These are phyloP conservation scores for Agriotes lineatus DNA, from an alignment of 2,888 invertebrate species.

Conservation along the genomic window DNA sequence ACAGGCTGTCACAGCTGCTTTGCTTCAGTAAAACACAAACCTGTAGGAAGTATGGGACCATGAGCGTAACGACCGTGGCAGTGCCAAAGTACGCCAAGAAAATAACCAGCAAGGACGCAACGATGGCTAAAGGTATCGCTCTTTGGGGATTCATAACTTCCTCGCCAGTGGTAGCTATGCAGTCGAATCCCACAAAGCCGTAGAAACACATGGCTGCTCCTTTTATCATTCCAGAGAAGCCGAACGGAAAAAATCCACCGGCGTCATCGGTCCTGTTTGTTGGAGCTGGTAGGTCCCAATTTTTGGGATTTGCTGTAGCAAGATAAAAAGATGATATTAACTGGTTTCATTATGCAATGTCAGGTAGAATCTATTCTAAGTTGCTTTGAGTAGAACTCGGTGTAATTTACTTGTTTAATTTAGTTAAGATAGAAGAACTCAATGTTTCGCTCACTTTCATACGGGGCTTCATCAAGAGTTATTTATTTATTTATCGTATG, in stretches of 20 bases:
- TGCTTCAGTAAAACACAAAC: slow-evolving; percentile 63
- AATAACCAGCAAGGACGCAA: slow-evolving; percentile 83
- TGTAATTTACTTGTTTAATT: no score
- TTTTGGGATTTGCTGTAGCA: slow-evolving; percentile 63
- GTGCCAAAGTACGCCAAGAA: slow-evolving; percentile 92
- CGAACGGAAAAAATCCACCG: slow-evolving; percentile 91
- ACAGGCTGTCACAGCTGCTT: no score
- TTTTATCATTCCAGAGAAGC: slow-evolving; percentile 80
- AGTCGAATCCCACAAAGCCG: slow-evolving; percentile 94
- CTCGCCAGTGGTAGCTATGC: slow-evolving; percentile 89
- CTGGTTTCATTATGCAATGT: no score
- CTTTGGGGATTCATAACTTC: slow-evolving; percentile 90
- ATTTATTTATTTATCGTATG: no score
- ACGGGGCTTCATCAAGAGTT: no score
- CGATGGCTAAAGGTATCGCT: slow-evolving; percentile 89
- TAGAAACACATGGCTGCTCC: slow-evolving; percentile 91
- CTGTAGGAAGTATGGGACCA: slow-evolving; percentile 85
- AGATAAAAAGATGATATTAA: no score
- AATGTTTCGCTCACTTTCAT: no score
- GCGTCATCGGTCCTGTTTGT: slow-evolving; percentile 61
- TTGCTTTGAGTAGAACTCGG: no score
- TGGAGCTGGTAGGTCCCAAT: slow-evolving; percentile 65
- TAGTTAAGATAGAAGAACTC: no score
- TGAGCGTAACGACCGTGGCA: slow-evolving; percentile 88
- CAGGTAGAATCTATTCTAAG: no score